These are phyloP conservation scores for Nephrotoma appendiculata DNA, from an alignment of 2,888 invertebrate genomes.

Conservation along the genomic window DNA sequence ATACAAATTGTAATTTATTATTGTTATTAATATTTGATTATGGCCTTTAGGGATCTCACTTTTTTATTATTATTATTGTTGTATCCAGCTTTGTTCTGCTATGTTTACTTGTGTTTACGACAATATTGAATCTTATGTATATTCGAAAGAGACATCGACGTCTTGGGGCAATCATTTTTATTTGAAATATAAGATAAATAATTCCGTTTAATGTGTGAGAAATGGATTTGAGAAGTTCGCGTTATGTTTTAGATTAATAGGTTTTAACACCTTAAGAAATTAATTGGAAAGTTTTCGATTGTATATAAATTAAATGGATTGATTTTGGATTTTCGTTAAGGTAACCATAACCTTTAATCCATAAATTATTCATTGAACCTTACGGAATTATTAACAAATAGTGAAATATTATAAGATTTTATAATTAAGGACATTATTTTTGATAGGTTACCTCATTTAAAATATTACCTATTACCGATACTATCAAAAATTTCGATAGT, in stretches of 20 bases:
- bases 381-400: no score
- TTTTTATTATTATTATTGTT: not conserved
- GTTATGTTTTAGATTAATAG: not conserved
- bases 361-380: no score
- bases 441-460: no score
- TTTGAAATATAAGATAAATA: not conserved
- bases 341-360: no score
- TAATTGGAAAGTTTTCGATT: not conserved
- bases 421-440: no score
- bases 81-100: not conserved
- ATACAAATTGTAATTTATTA: not conserved
- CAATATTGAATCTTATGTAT: not conserved
- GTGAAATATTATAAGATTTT: no score
- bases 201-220: not conserved
- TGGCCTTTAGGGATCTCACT: not conserved
- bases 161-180: not conserved
- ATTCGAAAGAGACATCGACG: not conserved
- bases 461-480: no score
- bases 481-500: no score
- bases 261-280: not conserved
- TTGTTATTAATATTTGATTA: not conserved
- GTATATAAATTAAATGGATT: no score
- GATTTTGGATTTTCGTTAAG: no score
- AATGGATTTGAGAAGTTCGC: not conserved
- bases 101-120: not conserved